phyloP scores from a whole-genome alignment of 1,140 invertebrate species.

The Physella acuta region DNA sequence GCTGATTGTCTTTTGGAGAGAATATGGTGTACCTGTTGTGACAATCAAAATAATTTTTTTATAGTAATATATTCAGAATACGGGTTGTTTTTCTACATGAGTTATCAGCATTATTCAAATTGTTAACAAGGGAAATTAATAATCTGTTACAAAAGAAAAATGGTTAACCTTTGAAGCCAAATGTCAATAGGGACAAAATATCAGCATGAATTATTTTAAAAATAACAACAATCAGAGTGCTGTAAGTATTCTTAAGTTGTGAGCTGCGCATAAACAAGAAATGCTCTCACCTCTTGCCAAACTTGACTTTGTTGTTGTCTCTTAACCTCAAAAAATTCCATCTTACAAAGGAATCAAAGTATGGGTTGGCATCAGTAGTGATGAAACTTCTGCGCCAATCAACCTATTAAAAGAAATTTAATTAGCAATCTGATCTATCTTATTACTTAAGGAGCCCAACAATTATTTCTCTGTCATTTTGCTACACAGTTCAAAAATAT shows the following conservation, averaged over 20 bases:
- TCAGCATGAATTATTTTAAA: too few species aligned
- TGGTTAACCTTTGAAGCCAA: too few species aligned
- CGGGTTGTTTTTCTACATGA: too few species aligned
- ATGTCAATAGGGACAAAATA: too few species aligned
- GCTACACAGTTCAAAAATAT: background rate
- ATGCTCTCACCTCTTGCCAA: slow-evolving; percentile 84
- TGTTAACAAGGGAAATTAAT: too few species aligned
- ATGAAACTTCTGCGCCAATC: slow-evolving; percentile 98
- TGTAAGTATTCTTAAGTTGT: too few species aligned
- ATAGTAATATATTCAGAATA: too few species aligned
- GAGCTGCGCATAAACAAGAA: too few species aligned
- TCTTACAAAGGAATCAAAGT: slow-evolving; percentile 94
- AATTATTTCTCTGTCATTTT: too few species aligned
- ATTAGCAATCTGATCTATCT: background rate
- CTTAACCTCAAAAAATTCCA: slow-evolving; percentile 96
- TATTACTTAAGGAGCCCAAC: background rate
- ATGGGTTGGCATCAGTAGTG: slow-evolving; percentile 97
- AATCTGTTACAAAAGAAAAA: too few species aligned
- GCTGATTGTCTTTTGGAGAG: slow-evolving; percentile 94
- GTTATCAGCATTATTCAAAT: too few species aligned
- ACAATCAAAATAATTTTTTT: slow-evolving; percentile 5
- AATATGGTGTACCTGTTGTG: slow-evolving; percentile 81
- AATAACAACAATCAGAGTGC: too few species aligned
- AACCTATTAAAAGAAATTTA: slow-evolving; percentile 65
- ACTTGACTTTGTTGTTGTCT: slow-evolving; percentile 85